Conservation (phyloP, 2,888 invertebrate genomes). For the Orthosia gracilis region DNA sequence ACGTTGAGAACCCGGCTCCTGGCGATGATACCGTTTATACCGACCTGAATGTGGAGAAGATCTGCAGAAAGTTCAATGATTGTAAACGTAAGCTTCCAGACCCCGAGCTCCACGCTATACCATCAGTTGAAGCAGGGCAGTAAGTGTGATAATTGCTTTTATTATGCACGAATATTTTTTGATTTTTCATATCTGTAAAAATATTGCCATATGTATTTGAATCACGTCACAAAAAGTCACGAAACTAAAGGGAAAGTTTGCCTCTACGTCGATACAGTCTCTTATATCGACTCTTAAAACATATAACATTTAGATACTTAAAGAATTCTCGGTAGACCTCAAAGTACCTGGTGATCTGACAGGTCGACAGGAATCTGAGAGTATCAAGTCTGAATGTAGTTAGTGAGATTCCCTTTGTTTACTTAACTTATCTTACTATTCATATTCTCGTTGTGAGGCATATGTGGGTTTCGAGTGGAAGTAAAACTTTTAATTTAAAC, state of each 20-base stretch:
- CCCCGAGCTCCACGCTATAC: background rate
- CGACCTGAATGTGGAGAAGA: background rate
- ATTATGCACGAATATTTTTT: background rate
- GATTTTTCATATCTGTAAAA: too few relatives aligned
- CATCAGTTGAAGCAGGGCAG: background rate
- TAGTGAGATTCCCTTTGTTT: background rate
- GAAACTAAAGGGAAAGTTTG: too few relatives aligned
- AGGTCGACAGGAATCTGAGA: background rate
- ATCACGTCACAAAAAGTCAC: too few relatives aligned
- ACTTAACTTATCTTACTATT: background rate
- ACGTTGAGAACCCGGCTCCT: background rate
- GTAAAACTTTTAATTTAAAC: background rate
- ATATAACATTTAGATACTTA: too few relatives aligned
- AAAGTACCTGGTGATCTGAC: background rate
- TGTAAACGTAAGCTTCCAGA: background rate
- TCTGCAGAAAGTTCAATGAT: background rate
- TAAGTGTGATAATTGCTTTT: background rate
- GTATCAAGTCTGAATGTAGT: background rate
- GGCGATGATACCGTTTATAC: background rate
- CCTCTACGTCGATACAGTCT: too few relatives aligned
- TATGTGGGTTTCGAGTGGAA: background rate
- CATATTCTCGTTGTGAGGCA: background rate
- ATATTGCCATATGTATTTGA: too few relatives aligned
- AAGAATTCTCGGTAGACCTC: too few relatives aligned
- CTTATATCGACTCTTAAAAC: too few relatives aligned